Percentiles rank a stretch among this genome's conserved stretches.
Evolutionary conservation across 2,113 vertebrate species (phyloP).

Genomic region (Cryptotis parvus): DNA sequence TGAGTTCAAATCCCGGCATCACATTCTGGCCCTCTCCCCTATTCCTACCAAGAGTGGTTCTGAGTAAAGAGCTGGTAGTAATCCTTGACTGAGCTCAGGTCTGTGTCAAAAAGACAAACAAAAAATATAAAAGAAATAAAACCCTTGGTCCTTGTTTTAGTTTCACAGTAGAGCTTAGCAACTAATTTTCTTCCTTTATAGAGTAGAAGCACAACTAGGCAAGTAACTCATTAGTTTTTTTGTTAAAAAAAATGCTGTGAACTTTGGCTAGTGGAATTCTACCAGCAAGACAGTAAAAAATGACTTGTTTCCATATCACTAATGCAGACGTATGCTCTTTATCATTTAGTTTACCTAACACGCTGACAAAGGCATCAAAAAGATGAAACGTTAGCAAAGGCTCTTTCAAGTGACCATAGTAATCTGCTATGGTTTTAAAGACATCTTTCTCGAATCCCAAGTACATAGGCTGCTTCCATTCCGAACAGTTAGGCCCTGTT

Average conservation of each 20-base stretch:
- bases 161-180: slow-evolving; percentile 22
- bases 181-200: slow-evolving; percentile 17
- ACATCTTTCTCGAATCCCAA: slow-evolving; percentile 93
- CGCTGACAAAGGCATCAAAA: slow-evolving; percentile 92
- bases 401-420: slow-evolving; percentile 90
- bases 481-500: slow-evolving; percentile 91
- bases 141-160: slow-evolving; percentile 12
- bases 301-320: neutral
- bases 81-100: too few species aligned
- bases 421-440: slow-evolving; percentile 92
- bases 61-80: too few species aligned
- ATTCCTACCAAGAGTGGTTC: too few species aligned
- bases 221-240: neutral
- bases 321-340: neutral
- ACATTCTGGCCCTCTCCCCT: too few species aligned
- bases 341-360: slow-evolving; percentile 89
- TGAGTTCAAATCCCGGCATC: too few species aligned
- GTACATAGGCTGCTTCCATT: slow-evolving; percentile 90
- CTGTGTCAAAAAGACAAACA: too few species aligned
- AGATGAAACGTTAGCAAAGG: slow-evolving; percentile 92
- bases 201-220: neutral
- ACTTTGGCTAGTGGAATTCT: neutral
- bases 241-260: slow-evolving; percentile 25
- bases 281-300: neutral
- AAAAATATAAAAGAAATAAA: slow-evolving; percentile 29